Conservation (phyloP, 2,888 invertebrate genomes). For the Macaria liturata region DNA sequence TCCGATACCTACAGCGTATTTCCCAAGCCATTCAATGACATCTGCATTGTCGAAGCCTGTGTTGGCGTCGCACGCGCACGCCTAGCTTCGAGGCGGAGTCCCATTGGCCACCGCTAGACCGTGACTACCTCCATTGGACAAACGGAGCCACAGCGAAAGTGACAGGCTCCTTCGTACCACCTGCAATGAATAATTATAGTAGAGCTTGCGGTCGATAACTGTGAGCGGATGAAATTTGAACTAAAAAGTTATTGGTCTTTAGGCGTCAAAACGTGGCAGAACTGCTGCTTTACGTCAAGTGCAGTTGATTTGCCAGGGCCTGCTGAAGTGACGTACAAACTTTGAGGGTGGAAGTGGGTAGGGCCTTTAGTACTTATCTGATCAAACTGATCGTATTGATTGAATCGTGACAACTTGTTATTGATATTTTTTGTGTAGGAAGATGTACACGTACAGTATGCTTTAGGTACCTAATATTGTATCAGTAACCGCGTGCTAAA, state of each 20-base stretch:
- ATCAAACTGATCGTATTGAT: no score
- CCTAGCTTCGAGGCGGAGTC: constrained; percentile 77
- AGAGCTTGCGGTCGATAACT: no score
- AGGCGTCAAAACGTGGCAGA: no score
- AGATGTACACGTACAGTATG: no score
- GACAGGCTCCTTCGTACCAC: constrained; percentile 66
- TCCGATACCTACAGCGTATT: constrained; percentile 2
- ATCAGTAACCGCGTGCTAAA: no score
- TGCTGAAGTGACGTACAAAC: not conserved
- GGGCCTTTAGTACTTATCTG: no score
- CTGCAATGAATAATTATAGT: constrained; percentile 56
- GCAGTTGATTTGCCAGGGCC: not conserved
- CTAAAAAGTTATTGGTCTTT: no score
- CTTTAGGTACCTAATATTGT: no score
- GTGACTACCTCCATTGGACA: constrained; percentile 80
- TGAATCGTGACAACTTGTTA: no score
- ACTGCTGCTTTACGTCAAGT: no score
- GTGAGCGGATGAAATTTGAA: no score
- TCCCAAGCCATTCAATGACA: constrained; percentile 17
- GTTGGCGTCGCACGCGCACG: constrained; percentile 58
- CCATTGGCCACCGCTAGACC: constrained; percentile 77
- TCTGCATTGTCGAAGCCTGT: constrained; percentile 48
- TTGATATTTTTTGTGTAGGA: no score
- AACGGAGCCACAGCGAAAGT: constrained; percentile 73
- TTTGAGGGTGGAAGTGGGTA: not conserved